Evolutionary conservation across 2,113 vertebrate species (phyloP).

Genomic region (Coptodon bakossiorum): DNA sequence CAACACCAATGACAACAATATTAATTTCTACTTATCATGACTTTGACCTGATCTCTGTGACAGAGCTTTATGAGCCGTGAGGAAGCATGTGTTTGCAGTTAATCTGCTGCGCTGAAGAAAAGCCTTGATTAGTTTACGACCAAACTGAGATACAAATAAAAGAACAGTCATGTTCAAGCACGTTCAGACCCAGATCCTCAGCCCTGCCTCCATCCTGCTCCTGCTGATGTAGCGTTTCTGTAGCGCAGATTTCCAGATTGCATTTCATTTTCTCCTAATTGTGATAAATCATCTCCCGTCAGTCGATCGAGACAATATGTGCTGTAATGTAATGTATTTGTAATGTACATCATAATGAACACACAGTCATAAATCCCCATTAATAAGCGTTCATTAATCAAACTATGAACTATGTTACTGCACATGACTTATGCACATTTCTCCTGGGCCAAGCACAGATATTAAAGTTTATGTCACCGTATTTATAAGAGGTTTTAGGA

Average conservation of each 20-base stretch:
- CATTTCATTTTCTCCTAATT: background rate
- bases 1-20: background rate
- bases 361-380: background rate
- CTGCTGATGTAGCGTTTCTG: background rate
- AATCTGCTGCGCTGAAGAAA: background rate
- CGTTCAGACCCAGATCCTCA: background rate
- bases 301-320: background rate
- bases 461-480: background rate
- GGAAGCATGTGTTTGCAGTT: slow-evolving; percentile 20
- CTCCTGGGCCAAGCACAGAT: background rate
- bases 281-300: background rate
- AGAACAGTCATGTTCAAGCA: slow-evolving; percentile 2
- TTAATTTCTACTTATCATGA: background rate
- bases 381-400: background rate
- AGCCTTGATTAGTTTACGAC: slow-evolving; percentile 27
- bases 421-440: background rate
- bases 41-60: background rate
- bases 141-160: slow-evolving; percentile 11
- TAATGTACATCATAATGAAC: background rate
- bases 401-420: background rate
- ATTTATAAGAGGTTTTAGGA: background rate
- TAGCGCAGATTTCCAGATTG: background rate
- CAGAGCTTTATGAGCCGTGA: background rate
- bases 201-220: background rate
- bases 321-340: background rate